These are phyloP conservation scores for Stenchaetothrips biformis DNA, from an alignment of 2,888 invertebrate species.

Conservation along the genomic window DNA sequence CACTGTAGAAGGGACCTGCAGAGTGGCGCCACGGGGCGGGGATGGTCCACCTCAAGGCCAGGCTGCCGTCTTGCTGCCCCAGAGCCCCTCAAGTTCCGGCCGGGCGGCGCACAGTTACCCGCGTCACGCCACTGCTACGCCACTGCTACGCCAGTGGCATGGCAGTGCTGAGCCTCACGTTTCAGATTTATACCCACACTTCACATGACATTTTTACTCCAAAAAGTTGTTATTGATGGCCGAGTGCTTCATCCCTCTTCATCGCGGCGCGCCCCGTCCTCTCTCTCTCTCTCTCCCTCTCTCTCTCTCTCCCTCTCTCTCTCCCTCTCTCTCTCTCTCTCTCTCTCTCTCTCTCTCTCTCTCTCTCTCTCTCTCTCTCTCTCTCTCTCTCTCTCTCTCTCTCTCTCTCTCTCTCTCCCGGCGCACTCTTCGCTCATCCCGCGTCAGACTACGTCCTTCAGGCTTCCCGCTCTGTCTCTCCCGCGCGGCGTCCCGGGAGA, in stretches of 20 bases:
- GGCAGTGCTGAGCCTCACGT: conserved; percentile 26
- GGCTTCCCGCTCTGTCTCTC: neutral
- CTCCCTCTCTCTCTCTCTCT: conserved; percentile 30
- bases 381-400: conserved; percentile 9
- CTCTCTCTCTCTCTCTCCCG: conserved; percentile 1
- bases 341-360: conserved; percentile 34
- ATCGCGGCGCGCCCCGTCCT: conserved; percentile 18
- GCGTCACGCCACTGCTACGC: no score
- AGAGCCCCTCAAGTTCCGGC: no score
- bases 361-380: conserved; percentile 32
- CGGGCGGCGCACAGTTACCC: no score
- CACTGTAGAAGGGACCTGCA: no score
- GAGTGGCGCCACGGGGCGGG: conserved; percentile 27
- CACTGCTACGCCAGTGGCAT: conserved; percentile 21
- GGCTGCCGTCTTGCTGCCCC: neutral
- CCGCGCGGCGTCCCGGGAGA: no score
- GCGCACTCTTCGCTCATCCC: neutral
- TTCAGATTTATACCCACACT: conserved; percentile 23
- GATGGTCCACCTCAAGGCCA: conserved; percentile 37
- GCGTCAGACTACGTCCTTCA: neutral
- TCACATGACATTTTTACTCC: conserved; percentile 25
- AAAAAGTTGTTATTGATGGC: conserved; percentile 25
- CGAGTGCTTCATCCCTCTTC: conserved; percentile 22
- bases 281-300: conserved; percentile 31
- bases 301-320: conserved; percentile 33